These are phyloP conservation scores for Metridium senile DNA, from an alignment of 92 coral and sea anemone genomes.

Conservation along the genomic window DNA sequence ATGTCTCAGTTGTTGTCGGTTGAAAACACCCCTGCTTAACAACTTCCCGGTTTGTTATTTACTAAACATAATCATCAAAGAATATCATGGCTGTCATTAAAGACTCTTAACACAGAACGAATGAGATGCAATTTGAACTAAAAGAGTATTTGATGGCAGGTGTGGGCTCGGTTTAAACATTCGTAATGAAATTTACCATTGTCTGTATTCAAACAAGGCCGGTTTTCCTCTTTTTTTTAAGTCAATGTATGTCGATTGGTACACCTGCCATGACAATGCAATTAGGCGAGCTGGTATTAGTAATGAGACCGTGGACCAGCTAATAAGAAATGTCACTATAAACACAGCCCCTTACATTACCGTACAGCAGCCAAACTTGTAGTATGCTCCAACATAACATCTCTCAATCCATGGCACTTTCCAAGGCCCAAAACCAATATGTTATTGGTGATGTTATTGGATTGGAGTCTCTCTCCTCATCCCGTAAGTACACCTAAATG, in stretches of 20 bases:
- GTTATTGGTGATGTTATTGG: conserved; percentile 85
- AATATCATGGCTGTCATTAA: conserved; percentile 72
- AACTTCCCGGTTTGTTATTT: conserved; percentile 63
- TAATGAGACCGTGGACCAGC: conserved; percentile 80
- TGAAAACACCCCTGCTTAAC: conserved; percentile 62
- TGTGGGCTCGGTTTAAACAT: conserved; percentile 59
- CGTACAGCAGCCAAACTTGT: conserved; percentile 24
- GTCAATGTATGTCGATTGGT: conserved; percentile 58
- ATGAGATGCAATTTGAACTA: conserved; percentile 61
- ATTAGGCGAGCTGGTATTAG: conserved; percentile 67
- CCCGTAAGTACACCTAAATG: conserved; percentile 56
- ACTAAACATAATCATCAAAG: conserved; percentile 66
- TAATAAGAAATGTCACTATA: conserved; percentile 61
- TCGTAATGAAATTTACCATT: conserved; percentile 90
- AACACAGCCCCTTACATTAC: conserved; percentile 19
- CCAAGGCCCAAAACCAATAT: conserved; percentile 83
- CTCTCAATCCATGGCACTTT: conserved; percentile 70
- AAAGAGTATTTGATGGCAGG: conserved; percentile 59
- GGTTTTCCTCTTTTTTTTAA: conserved; percentile 60
- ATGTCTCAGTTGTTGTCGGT: conserved; percentile 17
- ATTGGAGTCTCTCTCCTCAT: conserved; percentile 60
- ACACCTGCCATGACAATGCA: conserved; percentile 89
- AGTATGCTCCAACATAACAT: conserved; percentile 41
- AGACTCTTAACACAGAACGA: conserved; percentile 54
- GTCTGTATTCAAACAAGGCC: conserved; percentile 90